phyloP scores from a whole-genome alignment of 1,140 invertebrate species.

The Hypsibius dujardini region DNA sequence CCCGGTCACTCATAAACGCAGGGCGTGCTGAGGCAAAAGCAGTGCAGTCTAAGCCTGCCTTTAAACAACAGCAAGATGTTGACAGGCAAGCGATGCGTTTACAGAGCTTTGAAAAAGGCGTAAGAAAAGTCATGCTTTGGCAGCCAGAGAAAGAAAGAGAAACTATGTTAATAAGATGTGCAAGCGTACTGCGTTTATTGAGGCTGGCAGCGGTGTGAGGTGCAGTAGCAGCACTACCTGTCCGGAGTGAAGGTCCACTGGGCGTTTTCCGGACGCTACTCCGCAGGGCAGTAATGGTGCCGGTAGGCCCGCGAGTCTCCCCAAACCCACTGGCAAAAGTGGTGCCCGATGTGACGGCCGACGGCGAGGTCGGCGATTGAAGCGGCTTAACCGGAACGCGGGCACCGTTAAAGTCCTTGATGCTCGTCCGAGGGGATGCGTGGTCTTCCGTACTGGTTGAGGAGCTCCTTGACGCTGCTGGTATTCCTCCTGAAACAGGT shows the following conservation, averaged over 20 bases:
- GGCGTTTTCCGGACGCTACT: neutral
- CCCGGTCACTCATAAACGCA: neutral
- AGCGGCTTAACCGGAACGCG: neutral
- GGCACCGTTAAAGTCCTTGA: constrained; percentile 1
- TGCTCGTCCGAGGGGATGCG: neutral
- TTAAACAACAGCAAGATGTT: neutral
- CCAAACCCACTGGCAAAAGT: too few species aligned
- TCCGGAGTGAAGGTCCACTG: neutral
- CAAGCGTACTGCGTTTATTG: constrained; percentile 1
- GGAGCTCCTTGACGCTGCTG: neutral
- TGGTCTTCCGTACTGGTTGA: neutral
- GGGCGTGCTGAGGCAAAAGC: neutral
- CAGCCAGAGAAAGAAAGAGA: neutral
- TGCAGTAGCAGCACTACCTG: neutral
- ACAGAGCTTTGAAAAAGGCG: neutral
- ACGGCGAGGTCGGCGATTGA: neutral
- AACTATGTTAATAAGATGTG: neutral
- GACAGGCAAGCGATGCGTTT: neutral
- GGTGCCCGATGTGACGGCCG: neutral
- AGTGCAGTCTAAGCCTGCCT: neutral
- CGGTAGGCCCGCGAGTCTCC: too few species aligned
- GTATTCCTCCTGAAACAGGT: neutral
- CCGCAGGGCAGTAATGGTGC: too few species aligned
- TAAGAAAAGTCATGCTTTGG: neutral
- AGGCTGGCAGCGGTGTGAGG: neutral